Percentiles rank a stretch among this genome's conserved stretches.
Evolutionary conservation across 2,797 vertebrate genomes (phyloP).

Genomic region (Aratinga solstitialis): DNA sequence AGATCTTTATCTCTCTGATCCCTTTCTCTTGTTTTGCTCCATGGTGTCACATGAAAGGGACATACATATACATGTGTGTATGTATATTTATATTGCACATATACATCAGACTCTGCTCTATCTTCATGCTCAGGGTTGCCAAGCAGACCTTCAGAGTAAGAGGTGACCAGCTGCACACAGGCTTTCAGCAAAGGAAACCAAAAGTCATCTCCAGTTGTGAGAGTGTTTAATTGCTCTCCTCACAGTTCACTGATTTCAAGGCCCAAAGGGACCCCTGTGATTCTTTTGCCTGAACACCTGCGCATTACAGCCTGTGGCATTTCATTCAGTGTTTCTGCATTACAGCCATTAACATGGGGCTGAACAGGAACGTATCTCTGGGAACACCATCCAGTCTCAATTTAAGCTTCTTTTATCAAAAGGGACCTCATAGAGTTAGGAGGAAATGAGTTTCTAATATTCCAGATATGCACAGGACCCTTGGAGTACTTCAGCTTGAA

Average conservation of each 20-base stretch:
- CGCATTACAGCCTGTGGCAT: not conserved
- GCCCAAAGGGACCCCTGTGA: not conserved
- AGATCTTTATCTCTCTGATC: not conserved
- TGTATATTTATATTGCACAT: accelerated
- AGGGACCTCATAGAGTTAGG: not conserved
- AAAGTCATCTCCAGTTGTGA: not conserved
- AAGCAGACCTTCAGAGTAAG: not conserved
- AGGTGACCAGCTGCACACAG: conserved; percentile 4
- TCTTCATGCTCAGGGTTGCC: not conserved
- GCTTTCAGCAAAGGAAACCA: conserved; percentile 49
- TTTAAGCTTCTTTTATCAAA: not conserved
- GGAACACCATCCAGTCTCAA: not conserved
- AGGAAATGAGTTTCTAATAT: not conserved
- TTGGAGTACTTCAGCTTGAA: not conserved
- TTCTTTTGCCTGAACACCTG: conserved; percentile 44
- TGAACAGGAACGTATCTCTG: not conserved
- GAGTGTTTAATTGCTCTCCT: conserved; percentile 43
- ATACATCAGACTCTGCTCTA: not conserved
- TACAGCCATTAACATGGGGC: not conserved
- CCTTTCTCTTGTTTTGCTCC: not conserved
- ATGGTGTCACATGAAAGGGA: not conserved
- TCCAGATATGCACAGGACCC: not conserved
- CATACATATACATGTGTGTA: not conserved
- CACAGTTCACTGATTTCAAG: conserved; percentile 17
- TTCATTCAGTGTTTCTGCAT: not conserved